phyloP scores from a whole-genome alignment of 2,113 vertebrate species.

The Todiramphus chloris region DNA sequence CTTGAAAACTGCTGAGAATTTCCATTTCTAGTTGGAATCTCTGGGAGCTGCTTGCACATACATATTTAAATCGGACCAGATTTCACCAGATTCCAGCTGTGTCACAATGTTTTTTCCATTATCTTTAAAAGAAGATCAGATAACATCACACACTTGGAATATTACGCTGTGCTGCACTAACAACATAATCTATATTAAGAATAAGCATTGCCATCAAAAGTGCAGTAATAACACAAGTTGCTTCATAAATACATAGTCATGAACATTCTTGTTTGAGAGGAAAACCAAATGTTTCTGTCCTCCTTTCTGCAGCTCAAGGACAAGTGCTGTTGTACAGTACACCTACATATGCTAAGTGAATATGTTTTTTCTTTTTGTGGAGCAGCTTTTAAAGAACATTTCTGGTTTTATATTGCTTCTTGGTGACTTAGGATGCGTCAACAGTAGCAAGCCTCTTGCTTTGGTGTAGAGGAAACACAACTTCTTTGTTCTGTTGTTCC shows the following conservation, averaged over 20 bases:
- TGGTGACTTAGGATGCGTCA: neutral
- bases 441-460: neutral
- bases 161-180: neutral
- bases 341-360: neutral
- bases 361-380: neutral
- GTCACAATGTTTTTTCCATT: neutral
- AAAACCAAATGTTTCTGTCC: neutral
- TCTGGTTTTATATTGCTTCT: neutral
- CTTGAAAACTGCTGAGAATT: constrained; percentile 12
- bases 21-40: neutral
- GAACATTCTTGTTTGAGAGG: neutral
- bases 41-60: neutral
- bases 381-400: neutral
- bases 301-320: neutral
- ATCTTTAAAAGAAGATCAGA: neutral
- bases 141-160: neutral
- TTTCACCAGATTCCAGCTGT: neutral
- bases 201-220: neutral
- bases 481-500: neutral
- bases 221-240: neutral
- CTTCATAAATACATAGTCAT: neutral
- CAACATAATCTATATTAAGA: neutral
- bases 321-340: neutral
- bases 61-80: neutral
- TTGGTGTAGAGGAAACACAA: neutral